Evolutionary conservation across 2,888 invertebrate genomes (phyloP).

Genomic region (Branchipolynoe longqiensis): DNA sequence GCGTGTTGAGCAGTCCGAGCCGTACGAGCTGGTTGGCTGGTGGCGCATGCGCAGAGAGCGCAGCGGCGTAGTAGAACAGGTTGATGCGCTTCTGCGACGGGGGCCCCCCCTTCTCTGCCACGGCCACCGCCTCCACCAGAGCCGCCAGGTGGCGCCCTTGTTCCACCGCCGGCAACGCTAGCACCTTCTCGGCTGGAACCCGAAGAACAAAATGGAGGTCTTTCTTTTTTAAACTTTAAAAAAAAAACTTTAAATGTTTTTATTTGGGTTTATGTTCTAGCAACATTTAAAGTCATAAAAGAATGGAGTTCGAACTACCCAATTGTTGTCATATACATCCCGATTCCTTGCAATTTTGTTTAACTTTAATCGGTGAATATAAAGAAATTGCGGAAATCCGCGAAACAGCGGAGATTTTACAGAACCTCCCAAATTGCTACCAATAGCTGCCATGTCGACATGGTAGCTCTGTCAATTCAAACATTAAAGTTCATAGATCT

Average conservation of each 20-base stretch:
- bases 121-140: constrained; percentile 72
- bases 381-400: too few relatives aligned
- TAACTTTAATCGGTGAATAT: too few relatives aligned
- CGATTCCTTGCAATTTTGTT: too few relatives aligned
- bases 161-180: constrained; percentile 74
- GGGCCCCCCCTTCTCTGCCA: constrained; percentile 79
- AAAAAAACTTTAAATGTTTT: not conserved
- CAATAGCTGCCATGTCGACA: too few relatives aligned
- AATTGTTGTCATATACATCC: too few relatives aligned
- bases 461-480: too few relatives aligned
- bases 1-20: constrained; percentile 69
- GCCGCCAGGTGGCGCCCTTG: constrained; percentile 74
- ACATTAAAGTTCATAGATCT: too few relatives aligned
- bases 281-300: not conserved
- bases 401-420: too few relatives aligned
- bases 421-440: too few relatives aligned
- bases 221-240: not conserved
- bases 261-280: not conserved
- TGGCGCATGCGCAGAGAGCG: constrained; percentile 68
- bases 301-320: too few relatives aligned
- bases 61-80: constrained; percentile 77
- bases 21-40: constrained; percentile 72
- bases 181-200: constrained; percentile 76
- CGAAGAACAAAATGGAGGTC: not conserved
- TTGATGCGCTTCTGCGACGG: constrained; percentile 80